Conservation (phyloP, 2,888 invertebrate species). For the Ectemnius lituratus region DNA sequence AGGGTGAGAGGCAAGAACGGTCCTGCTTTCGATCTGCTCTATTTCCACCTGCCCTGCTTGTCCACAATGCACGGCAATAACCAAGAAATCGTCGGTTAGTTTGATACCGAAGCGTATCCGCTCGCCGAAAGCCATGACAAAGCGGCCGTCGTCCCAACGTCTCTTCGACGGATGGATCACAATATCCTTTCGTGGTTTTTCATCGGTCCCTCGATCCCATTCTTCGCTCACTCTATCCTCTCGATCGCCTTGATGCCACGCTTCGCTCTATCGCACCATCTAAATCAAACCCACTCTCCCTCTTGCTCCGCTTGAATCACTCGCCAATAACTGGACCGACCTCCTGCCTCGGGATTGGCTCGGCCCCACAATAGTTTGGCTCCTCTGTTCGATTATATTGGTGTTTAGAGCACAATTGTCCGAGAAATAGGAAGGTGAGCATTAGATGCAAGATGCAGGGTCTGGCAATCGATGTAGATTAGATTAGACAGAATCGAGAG, state of each 20-base stretch:
- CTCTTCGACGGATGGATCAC: slow-evolving; percentile 38
- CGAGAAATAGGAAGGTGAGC: neutral
- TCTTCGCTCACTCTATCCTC: neutral
- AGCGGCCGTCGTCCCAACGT: slow-evolving; percentile 34
- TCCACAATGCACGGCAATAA: slow-evolving; percentile 61
- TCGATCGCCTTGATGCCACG: slow-evolving; percentile 22
- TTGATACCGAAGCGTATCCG: slow-evolving; percentile 46
- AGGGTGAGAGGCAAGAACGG: too few relatives aligned
- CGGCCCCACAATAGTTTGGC: too few relatives aligned
- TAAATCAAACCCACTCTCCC: slow-evolving; percentile 34
- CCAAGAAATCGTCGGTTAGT: slow-evolving; percentile 63
- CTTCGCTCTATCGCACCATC: slow-evolving; percentile 40
- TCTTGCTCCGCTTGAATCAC: slow-evolving; percentile 17
- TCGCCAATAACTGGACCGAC: slow-evolving; percentile 15
- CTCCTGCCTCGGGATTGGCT: neutral
- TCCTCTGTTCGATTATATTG: too few relatives aligned
- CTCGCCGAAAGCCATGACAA: slow-evolving; percentile 45
- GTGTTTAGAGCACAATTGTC: neutral
- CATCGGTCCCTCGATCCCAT: neutral
- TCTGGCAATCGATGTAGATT: too few relatives aligned
- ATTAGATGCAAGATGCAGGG: too few relatives aligned
- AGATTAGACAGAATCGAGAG: too few relatives aligned
- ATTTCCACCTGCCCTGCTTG: slow-evolving; percentile 60
- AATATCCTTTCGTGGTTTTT: slow-evolving; percentile 30
- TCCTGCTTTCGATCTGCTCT: slow-evolving; percentile 44